Evolutionary conservation across 2,113 vertebrate species (phyloP).

Genomic region (Psilopogon haemacephalus): DNA sequence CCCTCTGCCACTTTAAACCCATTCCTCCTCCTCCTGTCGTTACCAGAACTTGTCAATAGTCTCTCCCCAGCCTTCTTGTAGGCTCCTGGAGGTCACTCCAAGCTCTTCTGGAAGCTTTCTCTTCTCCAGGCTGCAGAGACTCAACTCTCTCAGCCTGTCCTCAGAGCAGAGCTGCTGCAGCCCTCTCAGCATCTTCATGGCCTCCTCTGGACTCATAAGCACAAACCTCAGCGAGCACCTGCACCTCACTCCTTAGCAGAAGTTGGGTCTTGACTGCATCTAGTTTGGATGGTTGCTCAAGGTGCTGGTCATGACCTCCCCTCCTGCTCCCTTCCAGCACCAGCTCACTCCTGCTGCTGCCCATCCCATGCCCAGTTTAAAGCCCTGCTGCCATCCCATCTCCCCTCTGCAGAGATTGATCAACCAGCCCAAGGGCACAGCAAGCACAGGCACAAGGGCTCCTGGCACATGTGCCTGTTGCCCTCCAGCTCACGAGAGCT

Average conservation of each 20-base stretch:
- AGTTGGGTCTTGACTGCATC: not conserved
- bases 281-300: not conserved
- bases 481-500: not conserved
- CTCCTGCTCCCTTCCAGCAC: not conserved
- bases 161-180: too few species aligned
- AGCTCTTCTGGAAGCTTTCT: too few species aligned
- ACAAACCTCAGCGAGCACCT: rapidly evolving
- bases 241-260: rapidly evolving
- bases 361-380: rapidly evolving
- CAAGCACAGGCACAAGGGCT: rapidly evolving
- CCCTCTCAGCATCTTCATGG: too few species aligned
- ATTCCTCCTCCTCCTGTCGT: too few species aligned
- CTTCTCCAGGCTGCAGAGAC: too few species aligned
- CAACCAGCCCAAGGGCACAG: rapidly evolving
- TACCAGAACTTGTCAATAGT: too few species aligned
- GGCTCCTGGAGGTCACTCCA: too few species aligned
- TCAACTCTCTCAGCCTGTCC: too few species aligned
- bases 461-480: rapidly evolving
- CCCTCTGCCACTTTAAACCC: too few species aligned
- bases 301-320: not conserved
- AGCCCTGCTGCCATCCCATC: not conserved
- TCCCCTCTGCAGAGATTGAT: not conserved
- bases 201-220: too few species aligned
- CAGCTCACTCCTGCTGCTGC: not conserved
- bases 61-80: too few species aligned